These are phyloP conservation scores for Pygathrix nemaeus DNA, from an alignment of 2,113 vertebrate genomes.

Conservation along the genomic window DNA sequence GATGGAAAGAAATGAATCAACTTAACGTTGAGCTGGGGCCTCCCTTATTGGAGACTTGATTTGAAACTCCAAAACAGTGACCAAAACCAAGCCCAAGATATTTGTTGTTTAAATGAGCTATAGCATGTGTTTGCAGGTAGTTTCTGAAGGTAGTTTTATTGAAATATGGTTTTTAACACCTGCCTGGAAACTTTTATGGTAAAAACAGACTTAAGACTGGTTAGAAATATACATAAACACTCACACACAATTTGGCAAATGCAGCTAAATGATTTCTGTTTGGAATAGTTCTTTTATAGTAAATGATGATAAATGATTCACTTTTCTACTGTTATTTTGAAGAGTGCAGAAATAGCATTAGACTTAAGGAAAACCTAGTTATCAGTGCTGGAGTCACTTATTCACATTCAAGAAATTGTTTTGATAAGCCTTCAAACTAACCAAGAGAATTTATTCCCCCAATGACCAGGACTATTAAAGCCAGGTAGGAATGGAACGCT, in stretches of 20 bases:
- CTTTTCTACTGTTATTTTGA: not conserved
- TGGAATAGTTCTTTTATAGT: not conserved
- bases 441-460: slow-evolving; percentile 39
- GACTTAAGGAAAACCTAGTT: not conserved
- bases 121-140: not conserved
- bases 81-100: not conserved
- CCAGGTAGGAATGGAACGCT: slow-evolving; percentile 3
- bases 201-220: not conserved
- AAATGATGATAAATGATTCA: not conserved
- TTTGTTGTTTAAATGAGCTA: not conserved
- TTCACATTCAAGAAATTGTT: slow-evolving; percentile 45
- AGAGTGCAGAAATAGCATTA: not conserved
- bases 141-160: slow-evolving; percentile 22
- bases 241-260: not conserved
- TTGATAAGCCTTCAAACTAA: slow-evolving; percentile 42
- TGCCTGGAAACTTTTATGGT: not conserved
- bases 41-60: not conserved
- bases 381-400: not conserved
- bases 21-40: not conserved
- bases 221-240: not conserved
- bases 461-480: slow-evolving; percentile 50
- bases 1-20: not conserved
- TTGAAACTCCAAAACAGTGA: not conserved
- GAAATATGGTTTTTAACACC: not conserved
- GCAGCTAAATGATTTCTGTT: not conserved